A percentile compares a stretch with the other conserved stretches of the same genome.
Evolutionary conservation across 1,140 invertebrate species (phyloP).

Genomic region (Lepidostoma basale): DNA sequence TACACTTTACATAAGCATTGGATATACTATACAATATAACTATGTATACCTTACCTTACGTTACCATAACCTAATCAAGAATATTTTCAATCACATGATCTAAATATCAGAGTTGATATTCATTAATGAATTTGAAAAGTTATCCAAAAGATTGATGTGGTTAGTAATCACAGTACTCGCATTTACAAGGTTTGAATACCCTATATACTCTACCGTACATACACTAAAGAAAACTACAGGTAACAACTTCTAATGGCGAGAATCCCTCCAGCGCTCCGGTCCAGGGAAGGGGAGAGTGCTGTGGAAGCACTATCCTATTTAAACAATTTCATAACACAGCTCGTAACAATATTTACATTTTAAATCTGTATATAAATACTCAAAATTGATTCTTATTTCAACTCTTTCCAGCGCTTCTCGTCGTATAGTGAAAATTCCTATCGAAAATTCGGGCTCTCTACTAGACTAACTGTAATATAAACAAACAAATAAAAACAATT

Average conservation of each 20-base stretch:
- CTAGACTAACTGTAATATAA: too few species aligned
- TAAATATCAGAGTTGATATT: neutral
- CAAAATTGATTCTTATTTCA: too few species aligned
- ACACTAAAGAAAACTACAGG: slow-evolving; percentile 3
- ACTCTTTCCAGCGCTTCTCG: too few species aligned
- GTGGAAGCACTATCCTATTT: too few species aligned
- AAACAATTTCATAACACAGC: neutral
- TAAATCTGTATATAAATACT: neutral
- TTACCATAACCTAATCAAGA: slow-evolving; percentile 1
- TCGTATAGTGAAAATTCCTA: too few species aligned
- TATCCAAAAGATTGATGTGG: slow-evolving; percentile 14
- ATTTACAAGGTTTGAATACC: neutral
- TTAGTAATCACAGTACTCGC: slow-evolving; percentile 7
- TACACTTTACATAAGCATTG: slow-evolving; percentile 15
- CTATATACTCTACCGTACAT: slow-evolving; percentile 11
- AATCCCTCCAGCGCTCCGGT: neutral
- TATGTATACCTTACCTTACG: slow-evolving; percentile 10
- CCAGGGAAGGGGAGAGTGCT: too few species aligned
- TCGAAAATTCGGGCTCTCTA: too few species aligned
- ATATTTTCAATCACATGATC: slow-evolving; percentile 14
- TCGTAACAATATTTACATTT: neutral
- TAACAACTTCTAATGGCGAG: slow-evolving; percentile 18
- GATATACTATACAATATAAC: slow-evolving; percentile 10
- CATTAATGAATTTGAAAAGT: neutral
- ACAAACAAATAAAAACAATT: too few species aligned